Conservation (phyloP, 2,113 vertebrate genomes). For the Tragelaphus scriptus region DNA sequence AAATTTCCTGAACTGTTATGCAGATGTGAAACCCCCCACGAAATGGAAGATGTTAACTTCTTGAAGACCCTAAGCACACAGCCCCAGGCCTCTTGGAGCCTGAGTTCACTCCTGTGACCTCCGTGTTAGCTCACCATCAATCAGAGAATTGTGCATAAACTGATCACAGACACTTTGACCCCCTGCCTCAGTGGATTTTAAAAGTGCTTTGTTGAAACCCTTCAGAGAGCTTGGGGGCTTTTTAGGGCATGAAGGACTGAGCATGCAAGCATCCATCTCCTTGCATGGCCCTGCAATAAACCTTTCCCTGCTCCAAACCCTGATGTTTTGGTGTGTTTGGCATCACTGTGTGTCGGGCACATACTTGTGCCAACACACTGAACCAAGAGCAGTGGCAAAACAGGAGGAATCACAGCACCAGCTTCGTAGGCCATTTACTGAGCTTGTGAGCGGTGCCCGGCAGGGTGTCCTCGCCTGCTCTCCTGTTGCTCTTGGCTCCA, state of each 20-base stretch:
- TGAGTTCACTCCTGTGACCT: background rate
- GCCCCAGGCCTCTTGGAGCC: background rate
- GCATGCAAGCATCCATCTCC: background rate
- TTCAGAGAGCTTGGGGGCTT: background rate
- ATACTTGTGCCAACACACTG: background rate
- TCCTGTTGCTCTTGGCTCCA: background rate
- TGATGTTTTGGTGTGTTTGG: background rate
- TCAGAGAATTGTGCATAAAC: background rate
- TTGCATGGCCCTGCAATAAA: background rate
- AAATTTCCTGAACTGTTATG: background rate
- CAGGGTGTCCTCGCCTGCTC: accelerated
- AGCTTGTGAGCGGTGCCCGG: background rate
- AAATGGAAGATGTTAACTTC: background rate
- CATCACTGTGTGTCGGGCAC: background rate
- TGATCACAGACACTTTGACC: background rate
- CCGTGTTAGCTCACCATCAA: background rate
- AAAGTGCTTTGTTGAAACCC: background rate
- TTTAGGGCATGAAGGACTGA: background rate
- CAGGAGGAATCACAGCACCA: background rate
- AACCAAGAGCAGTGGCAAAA: background rate
- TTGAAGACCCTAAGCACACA: background rate
- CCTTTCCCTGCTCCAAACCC: background rate
- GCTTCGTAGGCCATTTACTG: background rate
- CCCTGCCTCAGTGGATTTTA: background rate
- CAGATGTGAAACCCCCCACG: background rate